Conservation (phyloP, 2,888 invertebrate genomes). For the Rotaria magnacalcarata region DNA sequence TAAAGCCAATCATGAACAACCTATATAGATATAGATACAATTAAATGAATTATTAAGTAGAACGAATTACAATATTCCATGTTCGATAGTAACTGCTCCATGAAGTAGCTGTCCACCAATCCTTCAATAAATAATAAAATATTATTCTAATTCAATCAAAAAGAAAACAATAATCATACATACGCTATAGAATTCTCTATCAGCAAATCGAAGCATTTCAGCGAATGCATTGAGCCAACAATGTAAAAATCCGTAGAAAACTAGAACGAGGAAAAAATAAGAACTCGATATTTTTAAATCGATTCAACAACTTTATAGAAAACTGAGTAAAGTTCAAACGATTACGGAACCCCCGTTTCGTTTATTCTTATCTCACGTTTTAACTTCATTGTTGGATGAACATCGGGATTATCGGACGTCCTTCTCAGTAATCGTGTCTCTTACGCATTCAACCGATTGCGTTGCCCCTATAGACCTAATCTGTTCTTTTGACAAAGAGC, state of each 20-base stretch:
- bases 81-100: slow-evolving; percentile 74
- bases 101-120: slow-evolving; percentile 85
- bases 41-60: background rate
- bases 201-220: slow-evolving; percentile 79
- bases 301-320: no score
- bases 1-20: slow-evolving; percentile 91
- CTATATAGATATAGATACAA: slow-evolving; percentile 81
- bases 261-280: slow-evolving; percentile 57
- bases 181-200: slow-evolving; percentile 73
- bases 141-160: background rate
- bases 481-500: no score
- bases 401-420: no score
- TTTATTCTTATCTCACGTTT: no score
- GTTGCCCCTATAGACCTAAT: no score
- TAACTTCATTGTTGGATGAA: no score
- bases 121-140: slow-evolving; percentile 62
- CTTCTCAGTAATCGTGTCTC: no score
- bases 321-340: no score
- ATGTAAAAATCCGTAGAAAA: slow-evolving; percentile 81
- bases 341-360: no score
- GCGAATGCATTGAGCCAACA: slow-evolving; percentile 85
- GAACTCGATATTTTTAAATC: no score
- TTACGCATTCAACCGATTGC: no score
- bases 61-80: slow-evolving; percentile 73
- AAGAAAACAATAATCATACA: background rate